Evolutionary conservation across 2,888 invertebrate genomes (phyloP), one percentile per base, ranked within the genome.

Genomic region (Nomada ruficornis): DNA sequence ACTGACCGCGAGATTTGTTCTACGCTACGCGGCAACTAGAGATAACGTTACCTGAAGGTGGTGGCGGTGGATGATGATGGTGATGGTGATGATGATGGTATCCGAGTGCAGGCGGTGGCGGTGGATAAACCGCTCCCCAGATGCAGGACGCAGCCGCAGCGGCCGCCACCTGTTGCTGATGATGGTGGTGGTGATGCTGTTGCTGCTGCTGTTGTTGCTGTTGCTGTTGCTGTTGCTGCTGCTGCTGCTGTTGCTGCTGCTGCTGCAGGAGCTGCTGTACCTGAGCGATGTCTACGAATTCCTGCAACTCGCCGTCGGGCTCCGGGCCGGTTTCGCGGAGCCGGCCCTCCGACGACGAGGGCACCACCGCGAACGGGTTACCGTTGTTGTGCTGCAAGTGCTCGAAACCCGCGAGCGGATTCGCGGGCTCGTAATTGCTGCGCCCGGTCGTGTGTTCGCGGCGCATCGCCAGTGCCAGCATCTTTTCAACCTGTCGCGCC

Each of bases 201-300:
- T 60, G 59, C 59, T 59, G 93, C 36, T 36, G 36, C 36, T 36
- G 36, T 0, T 36, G 96, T 91, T 97, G 95, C 87, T 97, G 95
- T 89, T 97, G 89, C 0, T 90, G 91, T 23, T 90, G 91, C 80
- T 73, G 92, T 15, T 88, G 90, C 76, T 54, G 89, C 93, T 95
- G 94, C 92, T 94, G 90, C 93, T 95, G 94, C 93, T 95, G 93
- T 92, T 95, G 93, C 47, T 92, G 91, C 80, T 93, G 93, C 87
- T 96, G 96, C 93, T 97, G 95, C 89, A 97, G 95, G 90, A 97
- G 94, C 93, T 97, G 96, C 91, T 97, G 97, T 93, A 97, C 97
- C 93, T 97, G 97, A 77, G 97, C 95, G 91, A 97, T 97, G 94
- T 97, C 97, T 93, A 97, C 97, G 94, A 97, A 97, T 94, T 97